Conservation (phyloP, 2,113 vertebrate genomes). For the Ophiodon elongatus region DNA sequence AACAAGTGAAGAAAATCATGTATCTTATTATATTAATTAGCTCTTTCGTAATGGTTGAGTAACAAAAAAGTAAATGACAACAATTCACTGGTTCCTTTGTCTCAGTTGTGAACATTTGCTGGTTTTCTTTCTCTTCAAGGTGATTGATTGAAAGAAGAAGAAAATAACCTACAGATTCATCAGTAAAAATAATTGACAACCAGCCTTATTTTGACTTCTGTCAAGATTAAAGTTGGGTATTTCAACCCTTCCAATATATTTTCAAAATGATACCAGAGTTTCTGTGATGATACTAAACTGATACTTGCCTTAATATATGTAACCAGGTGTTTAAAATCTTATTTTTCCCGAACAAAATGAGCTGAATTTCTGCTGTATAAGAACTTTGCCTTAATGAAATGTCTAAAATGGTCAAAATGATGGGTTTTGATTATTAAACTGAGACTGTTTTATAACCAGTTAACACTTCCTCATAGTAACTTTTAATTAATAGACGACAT, state of each 20-base stretch:
- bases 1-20: background rate
- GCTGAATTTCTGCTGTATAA: too few relatives aligned
- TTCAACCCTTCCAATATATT: background rate
- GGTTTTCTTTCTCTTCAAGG: background rate
- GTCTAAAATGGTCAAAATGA: too few relatives aligned
- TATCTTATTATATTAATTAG: background rate
- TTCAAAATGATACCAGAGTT: background rate
- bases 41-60: too few relatives aligned
- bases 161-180: background rate
- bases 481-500: background rate
- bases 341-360: too few relatives aligned
- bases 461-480: background rate
- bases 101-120: background rate
- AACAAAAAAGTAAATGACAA: too few relatives aligned
- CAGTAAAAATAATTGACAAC: background rate
- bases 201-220: background rate
- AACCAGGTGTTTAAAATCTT: too few relatives aligned
- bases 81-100: background rate
- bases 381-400: too few relatives aligned
- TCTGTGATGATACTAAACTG: too few relatives aligned
- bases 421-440: too few relatives aligned
- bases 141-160: conserved; percentile 5
- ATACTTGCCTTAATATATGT: too few relatives aligned
- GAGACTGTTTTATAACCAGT: too few relatives aligned
- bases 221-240: background rate